These are phyloP conservation scores for Dastarcus helophoroides DNA, from an alignment of 2,888 invertebrate species.

Conservation along the genomic window DNA sequence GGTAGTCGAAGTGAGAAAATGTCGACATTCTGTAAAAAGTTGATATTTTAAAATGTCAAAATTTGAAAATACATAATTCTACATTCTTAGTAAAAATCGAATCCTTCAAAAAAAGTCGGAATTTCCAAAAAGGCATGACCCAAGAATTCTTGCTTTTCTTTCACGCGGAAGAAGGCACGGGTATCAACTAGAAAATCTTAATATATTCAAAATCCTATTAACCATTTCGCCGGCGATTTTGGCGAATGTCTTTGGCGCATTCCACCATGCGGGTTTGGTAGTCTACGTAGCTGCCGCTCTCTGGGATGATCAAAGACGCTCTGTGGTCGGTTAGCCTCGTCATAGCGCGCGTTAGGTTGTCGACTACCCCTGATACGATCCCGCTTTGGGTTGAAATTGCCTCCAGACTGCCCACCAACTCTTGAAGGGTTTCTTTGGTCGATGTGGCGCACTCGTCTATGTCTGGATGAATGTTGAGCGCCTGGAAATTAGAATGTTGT, in stretches of 20 bases:
- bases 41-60: too few species aligned
- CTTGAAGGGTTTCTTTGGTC: conserved; percentile 68
- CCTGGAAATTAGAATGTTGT: too few species aligned
- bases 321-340: conserved; percentile 66
- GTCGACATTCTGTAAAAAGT: too few species aligned
- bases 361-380: conserved; percentile 79
- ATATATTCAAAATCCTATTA: too few species aligned
- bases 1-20: too few species aligned
- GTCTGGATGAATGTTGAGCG: conserved; percentile 65
- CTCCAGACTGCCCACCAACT: conserved; percentile 69
- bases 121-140: too few species aligned
- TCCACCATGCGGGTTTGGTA: conserved; percentile 97
- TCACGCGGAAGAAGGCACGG: too few species aligned
- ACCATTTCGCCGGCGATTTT: conserved; percentile 89
- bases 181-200: too few species aligned
- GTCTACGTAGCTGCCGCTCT: conserved; percentile 75
- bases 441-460: conserved; percentile 72
- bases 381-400: conserved; percentile 79
- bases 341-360: conserved; percentile 83
- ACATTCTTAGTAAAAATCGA: too few species aligned
- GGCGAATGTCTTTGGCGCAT: conserved; percentile 86
- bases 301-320: conserved; percentile 59
- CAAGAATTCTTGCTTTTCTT: too few species aligned
- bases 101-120: too few species aligned
- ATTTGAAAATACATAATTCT: too few species aligned